A percentile compares a stretch with the other conserved stretches of the same genome.
phyloP scores from a whole-genome alignment of 2,113 vertebrate genomes.

The Mustelus asterias region DNA sequence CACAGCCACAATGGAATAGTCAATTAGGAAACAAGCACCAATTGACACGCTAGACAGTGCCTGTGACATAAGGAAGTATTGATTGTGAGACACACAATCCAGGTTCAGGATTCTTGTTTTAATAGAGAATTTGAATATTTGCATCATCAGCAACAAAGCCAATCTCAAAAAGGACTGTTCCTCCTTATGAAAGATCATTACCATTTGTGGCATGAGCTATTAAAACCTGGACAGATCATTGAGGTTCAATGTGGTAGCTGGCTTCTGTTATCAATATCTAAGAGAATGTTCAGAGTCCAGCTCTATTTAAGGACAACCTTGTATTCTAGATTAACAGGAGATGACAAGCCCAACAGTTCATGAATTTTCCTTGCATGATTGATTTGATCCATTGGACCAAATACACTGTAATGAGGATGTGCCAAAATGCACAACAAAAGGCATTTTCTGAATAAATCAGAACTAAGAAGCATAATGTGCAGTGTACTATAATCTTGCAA shows the following conservation, averaged over 20 bases:
- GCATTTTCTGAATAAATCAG: slow-evolving; percentile 58
- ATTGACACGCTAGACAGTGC: not conserved
- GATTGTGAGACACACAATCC: not conserved
- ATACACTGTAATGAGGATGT: slow-evolving; percentile 68
- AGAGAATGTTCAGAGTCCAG: slow-evolving; percentile 48
- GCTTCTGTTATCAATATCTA: slow-evolving; percentile 53
- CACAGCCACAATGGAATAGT: not conserved
- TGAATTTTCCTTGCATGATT: slow-evolving; percentile 60
- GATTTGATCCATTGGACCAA: slow-evolving; percentile 56
- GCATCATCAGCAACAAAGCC: not conserved
- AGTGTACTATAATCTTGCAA: slow-evolving; percentile 48
- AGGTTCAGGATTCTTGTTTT: slow-evolving; percentile 7
- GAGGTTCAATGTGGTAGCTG: slow-evolving; percentile 40
- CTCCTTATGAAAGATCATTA: not conserved
- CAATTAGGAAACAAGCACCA: not conserved
- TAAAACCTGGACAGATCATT: not conserved
- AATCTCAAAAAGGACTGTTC: not conserved
- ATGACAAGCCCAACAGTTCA: slow-evolving; percentile 65
- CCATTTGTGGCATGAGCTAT: not conserved
- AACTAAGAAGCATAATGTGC: slow-evolving; percentile 44
- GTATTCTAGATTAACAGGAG: slow-evolving; percentile 62
- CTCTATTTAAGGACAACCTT: slow-evolving; percentile 51
- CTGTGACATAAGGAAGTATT: not conserved
- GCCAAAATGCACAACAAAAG: slow-evolving; percentile 52
- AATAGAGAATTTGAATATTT: not conserved